A percentile compares a stretch with the other conserved stretches of the same genome.
phyloP scores from a whole-genome alignment of 2,113 vertebrate species.

The Variabilichromis moorii region DNA sequence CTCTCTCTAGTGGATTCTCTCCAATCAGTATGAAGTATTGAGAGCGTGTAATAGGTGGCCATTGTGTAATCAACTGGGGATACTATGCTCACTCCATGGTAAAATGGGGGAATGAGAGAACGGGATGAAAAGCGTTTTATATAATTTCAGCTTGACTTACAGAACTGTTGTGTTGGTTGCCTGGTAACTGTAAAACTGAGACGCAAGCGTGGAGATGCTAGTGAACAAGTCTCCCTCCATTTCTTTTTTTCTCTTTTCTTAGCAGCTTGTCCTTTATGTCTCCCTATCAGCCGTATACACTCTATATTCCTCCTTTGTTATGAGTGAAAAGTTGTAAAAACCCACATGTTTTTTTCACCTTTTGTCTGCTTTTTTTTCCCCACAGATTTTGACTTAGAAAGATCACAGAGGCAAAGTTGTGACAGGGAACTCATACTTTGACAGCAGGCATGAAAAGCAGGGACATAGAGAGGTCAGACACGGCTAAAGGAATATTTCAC shows the following conservation, averaged over 20 bases:
- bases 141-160: slow-evolving; percentile 51
- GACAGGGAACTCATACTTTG: slow-evolving; percentile 26
- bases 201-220: slow-evolving; percentile 21
- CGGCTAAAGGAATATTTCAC: slow-evolving; percentile 28
- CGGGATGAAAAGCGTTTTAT: slow-evolving; percentile 56
- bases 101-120: slow-evolving; percentile 23
- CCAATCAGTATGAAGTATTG: background rate
- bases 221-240: slow-evolving; percentile 11
- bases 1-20: background rate
- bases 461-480: slow-evolving; percentile 29
- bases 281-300: background rate
- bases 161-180: slow-evolving; percentile 58
- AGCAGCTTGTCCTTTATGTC: background rate
- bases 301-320: background rate
- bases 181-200: slow-evolving; percentile 54
- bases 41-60: background rate
- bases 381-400: background rate
- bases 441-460: slow-evolving; percentile 32
- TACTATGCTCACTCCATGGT: slow-evolving; percentile 29
- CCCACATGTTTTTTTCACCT: background rate
- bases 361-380: background rate
- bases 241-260: background rate
- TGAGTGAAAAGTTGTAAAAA: background rate
- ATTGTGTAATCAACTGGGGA: slow-evolving; percentile 32
- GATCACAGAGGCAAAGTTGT: slow-evolving; percentile 32